phyloP scores from a whole-genome alignment of 2,113 vertebrate species.

The Pelvicachromis taeniatus region DNA sequence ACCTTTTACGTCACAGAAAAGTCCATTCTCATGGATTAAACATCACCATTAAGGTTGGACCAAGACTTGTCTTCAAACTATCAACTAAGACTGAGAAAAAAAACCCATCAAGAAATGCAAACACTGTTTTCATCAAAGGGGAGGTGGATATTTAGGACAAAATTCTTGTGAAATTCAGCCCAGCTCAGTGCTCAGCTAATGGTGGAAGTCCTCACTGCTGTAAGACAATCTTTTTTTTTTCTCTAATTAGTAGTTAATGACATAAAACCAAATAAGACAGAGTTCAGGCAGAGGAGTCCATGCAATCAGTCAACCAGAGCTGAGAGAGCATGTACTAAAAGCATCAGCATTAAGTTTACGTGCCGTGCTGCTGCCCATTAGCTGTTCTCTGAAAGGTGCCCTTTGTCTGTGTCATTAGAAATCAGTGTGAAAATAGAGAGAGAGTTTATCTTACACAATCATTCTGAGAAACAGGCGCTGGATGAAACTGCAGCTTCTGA shows the following conservation, averaged over 20 bases:
- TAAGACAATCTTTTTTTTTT: rapidly evolving
- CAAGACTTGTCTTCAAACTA: background rate
- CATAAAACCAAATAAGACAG: background rate
- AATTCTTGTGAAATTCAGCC: background rate
- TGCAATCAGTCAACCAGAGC: background rate
- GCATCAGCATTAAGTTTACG: slow-evolving; percentile 15
- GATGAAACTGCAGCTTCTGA: background rate
- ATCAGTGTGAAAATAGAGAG: slow-evolving; percentile 8
- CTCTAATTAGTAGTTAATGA: background rate
- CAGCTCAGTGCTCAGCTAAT: background rate
- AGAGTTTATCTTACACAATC: background rate
- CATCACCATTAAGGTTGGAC: background rate
- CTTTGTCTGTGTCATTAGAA: slow-evolving; percentile 40
- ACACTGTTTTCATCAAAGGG: background rate
- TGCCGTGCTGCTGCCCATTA: slow-evolving; percentile 31
- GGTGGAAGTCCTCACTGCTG: background rate
- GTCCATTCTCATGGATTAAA: background rate
- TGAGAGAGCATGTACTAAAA: slow-evolving; percentile 37
- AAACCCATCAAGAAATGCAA: background rate
- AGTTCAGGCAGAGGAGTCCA: background rate
- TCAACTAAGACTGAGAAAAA: background rate
- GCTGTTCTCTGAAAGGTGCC: slow-evolving; percentile 24
- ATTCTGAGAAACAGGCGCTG: background rate
- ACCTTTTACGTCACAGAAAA: background rate
- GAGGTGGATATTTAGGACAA: background rate